phyloP scores from a whole-genome alignment of 2,113 vertebrate species.

The Callipepla squamata region DNA sequence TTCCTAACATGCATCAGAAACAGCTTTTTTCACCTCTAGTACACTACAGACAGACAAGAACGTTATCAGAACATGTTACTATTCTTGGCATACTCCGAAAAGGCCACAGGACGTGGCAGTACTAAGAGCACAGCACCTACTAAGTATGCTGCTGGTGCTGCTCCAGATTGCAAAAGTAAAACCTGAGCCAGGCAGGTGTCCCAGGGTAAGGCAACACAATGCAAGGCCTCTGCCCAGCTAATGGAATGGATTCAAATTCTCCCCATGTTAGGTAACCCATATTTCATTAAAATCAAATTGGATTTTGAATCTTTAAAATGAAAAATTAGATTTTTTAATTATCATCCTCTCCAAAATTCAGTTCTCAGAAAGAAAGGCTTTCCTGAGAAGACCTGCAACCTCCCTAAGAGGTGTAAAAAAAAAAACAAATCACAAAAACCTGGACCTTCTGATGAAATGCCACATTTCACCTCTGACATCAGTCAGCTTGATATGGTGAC shows the following conservation, averaged over 20 bases:
- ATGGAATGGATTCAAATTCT: not conserved
- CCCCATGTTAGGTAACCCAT: not conserved
- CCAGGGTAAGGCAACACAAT: not conserved
- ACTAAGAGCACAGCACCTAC: not conserved
- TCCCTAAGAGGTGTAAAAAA: not conserved
- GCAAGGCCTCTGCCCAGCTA: not conserved
- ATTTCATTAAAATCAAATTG: not conserved
- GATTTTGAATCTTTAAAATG: not conserved
- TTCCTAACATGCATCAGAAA: not conserved
- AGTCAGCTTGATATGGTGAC: not conserved
- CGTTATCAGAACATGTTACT: not conserved
- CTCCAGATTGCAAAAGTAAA: not conserved
- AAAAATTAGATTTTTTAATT: not conserved
- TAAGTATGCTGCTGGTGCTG: accelerated
- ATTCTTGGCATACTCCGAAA: not conserved
- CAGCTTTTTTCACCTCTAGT: not conserved
- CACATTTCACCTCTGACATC: slow-evolving; percentile 4
- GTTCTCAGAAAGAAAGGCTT: not conserved
- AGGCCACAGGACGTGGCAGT: not conserved
- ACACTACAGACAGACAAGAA: not conserved
- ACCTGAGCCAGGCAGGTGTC: not conserved
- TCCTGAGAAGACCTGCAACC: not conserved
- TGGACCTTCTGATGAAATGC: not conserved
- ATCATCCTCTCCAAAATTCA: not conserved
- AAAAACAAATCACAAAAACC: not conserved